Evolutionary conservation across 2,888 invertebrate genomes (phyloP).

Genomic region (Pristionchus mayeri): DNA sequence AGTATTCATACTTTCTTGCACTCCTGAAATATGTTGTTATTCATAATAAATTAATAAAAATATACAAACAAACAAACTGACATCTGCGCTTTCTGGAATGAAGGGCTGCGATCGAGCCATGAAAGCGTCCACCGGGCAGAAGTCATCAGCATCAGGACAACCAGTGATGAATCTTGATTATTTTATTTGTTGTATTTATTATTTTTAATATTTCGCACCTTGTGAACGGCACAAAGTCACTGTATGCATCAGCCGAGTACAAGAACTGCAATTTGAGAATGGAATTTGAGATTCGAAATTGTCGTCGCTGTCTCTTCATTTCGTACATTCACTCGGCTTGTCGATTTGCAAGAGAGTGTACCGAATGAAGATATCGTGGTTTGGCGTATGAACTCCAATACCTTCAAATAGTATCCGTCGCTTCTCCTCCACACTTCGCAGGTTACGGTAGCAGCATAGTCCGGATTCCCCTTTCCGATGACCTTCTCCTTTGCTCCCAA

Average conservation of each 20-base stretch:
- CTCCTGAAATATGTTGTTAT: too few relatives aligned
- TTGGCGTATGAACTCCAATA: too few relatives aligned
- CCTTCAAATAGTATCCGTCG: slow-evolving; percentile 28
- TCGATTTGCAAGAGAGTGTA: too few relatives aligned
- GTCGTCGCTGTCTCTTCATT: too few relatives aligned
- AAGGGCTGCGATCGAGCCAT: not conserved
- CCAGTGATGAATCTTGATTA: not conserved
- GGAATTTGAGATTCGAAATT: not conserved
- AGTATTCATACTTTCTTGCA: too few relatives aligned
- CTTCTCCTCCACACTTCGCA: slow-evolving; percentile 44
- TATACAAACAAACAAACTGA: too few relatives aligned
- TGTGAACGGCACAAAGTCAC: not conserved
- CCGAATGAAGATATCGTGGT: too few relatives aligned
- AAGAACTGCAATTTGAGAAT: not conserved
- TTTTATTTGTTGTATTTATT: not conserved
- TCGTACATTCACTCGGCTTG: too few relatives aligned
- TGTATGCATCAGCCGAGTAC: slow-evolving; percentile 3
- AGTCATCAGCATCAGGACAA: not conserved
- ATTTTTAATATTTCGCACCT: not conserved
- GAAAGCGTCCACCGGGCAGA: not conserved
- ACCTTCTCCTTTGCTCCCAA: slow-evolving; percentile 18
- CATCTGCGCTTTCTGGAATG: not conserved
- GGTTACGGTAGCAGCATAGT: slow-evolving; percentile 39
- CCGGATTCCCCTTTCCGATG: slow-evolving; percentile 15
- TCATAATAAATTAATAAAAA: too few relatives aligned